A percentile compares a stretch with the other conserved stretches of the same genome.
Evolutionary conservation across 2,113 vertebrate species (phyloP).

Genomic region (Cryptomyrus ogoouensis): DNA sequence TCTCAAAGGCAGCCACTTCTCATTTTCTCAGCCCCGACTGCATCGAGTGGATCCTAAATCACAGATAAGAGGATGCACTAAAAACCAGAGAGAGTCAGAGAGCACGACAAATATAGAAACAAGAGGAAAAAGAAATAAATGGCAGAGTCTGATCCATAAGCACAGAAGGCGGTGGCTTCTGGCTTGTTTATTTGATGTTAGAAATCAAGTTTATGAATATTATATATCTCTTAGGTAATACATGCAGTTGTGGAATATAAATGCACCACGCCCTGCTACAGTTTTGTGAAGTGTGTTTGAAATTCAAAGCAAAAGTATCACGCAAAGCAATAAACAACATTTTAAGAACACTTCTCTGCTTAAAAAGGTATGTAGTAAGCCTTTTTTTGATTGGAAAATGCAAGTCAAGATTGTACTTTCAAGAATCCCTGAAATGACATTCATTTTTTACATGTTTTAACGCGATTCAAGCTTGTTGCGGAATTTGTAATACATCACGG

Average conservation of each 20-base stretch:
- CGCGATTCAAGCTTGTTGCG: not conserved
- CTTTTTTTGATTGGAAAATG: not conserved
- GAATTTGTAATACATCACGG: not conserved
- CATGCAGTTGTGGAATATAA: not conserved
- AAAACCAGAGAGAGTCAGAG: not conserved
- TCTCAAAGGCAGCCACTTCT: not conserved
- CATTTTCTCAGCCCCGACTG: not conserved
- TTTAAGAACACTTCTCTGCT: not conserved
- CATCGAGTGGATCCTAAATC: slow-evolving; percentile 1
- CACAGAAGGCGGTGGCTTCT: not conserved
- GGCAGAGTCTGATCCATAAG: not conserved
- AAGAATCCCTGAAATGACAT: not conserved
- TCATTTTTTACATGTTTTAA: not conserved
- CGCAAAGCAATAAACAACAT: not conserved
- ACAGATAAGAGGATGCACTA: not conserved
- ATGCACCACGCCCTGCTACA: not conserved
- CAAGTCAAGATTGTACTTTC: not conserved
- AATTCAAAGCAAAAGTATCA: not conserved
- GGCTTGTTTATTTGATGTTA: not conserved
- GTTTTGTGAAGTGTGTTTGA: not conserved
- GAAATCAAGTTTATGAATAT: slow-evolving; percentile 12
- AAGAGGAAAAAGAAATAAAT: not conserved
- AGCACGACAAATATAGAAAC: not conserved
- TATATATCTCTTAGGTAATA: not conserved
- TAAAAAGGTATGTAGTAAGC: not conserved